Evolutionary conservation across 2,797 vertebrate genomes (phyloP), one percentile per base, ranked within the genome.

Genomic region (Oophaga sylvatica): DNA sequence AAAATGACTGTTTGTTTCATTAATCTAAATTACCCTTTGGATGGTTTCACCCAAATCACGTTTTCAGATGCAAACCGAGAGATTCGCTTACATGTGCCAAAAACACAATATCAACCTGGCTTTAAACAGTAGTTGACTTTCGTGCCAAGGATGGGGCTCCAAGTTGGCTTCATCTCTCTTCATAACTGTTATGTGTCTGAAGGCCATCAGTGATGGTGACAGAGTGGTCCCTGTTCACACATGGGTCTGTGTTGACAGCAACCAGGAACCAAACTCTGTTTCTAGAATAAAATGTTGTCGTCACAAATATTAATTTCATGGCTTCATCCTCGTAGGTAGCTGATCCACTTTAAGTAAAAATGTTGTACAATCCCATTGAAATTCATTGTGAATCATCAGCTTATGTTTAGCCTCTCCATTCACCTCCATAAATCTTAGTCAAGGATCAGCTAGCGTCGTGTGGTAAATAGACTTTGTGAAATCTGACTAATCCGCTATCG

Each of bases 401-500:
- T 65, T 76, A 62, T 78, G 41, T 85, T 67, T 67, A 77, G 75
- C 63, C 56, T 77, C 73, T 85, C 60, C 12, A 59, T 56, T 85
- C 60, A 41, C 71, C 73, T 77, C 71, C n/a, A 77, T 78, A 65
- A 85, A 78, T 85, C 83, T 77, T 48, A 77, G 83, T 35, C 83
- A 85, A 53, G 31, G 83, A 77, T 85, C 45, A 85, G 73, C 73
- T 31, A 56, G 83, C 60, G 31, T 77, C 12, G 31, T 77, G 83
- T 22, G 56, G 83, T 65, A 85, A 77, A 85, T 85, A 85, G 83
- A 77, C 59, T 62, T n/a, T 65, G 81, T 59, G 73, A 67, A 85
- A 45, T 85, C 73, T 83, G 56, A 71, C 81, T 83, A 83, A 83
- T 83, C 81, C 22, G 81, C 81, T 78, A 85, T 85, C 77, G 83